A percentile compares a stretch with the other conserved stretches of the same genome.
Evolutionary conservation across 2,888 invertebrate genomes (phyloP).

Genomic region (Zele albiditarsus): DNA sequence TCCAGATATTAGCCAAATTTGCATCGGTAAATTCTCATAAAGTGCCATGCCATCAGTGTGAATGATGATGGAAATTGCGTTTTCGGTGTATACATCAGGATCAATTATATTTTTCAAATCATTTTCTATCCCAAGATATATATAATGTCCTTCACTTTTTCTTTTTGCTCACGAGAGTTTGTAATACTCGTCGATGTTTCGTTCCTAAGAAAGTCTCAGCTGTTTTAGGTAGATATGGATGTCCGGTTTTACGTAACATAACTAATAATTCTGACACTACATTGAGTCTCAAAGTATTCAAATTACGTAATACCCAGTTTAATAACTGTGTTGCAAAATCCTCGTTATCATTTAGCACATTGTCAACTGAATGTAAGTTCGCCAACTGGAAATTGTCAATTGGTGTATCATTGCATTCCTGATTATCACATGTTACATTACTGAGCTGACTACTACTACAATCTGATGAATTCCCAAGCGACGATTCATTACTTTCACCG

Average conservation of each 20-base stretch:
- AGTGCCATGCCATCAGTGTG: slow-evolving; percentile 45
- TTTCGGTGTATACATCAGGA: slow-evolving; percentile 25
- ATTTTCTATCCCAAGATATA: slow-evolving; percentile 43
- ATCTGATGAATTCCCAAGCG: too few species aligned
- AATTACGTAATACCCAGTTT: background rate
- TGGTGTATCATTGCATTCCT: too few species aligned
- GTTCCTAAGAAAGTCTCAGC: slow-evolving; percentile 34
- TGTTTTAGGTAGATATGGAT: slow-evolving; percentile 26
- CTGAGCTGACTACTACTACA: too few species aligned
- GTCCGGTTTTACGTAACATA: background rate
- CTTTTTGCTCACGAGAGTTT: slow-evolving; percentile 33
- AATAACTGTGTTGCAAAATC: too few species aligned
- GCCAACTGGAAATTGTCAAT: too few species aligned
- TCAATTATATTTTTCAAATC: slow-evolving; percentile 30
- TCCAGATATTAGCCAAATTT: slow-evolving; percentile 46
- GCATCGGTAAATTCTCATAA: slow-evolving; percentile 37
- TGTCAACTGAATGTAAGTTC: too few species aligned
- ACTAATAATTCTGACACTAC: background rate
- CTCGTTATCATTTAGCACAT: too few species aligned
- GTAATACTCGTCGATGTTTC: slow-evolving; percentile 17
- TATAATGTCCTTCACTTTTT: slow-evolving; percentile 33
- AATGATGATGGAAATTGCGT: slow-evolving; percentile 34
- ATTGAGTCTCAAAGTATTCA: background rate
- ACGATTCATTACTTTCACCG: too few species aligned
- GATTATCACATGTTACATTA: too few species aligned